These are phyloP conservation scores for Danio rerio DNA, from an alignment of 2,113 vertebrate genomes.

Conservation along the genomic window DNA sequence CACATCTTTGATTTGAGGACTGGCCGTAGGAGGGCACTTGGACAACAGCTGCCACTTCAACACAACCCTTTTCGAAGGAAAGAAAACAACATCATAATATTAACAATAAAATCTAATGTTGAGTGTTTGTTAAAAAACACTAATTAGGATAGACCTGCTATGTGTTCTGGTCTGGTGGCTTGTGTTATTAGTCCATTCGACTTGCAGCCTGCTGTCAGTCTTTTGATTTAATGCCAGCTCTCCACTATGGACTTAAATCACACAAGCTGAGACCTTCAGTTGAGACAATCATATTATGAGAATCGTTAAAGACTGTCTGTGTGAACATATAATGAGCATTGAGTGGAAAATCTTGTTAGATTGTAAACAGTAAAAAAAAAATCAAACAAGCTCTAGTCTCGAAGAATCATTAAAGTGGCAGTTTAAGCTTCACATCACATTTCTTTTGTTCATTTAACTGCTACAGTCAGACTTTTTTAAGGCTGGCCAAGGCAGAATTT, in stretches of 20 bases:
- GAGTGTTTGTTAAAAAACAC: neutral
- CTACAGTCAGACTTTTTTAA: neutral
- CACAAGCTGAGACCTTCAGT: neutral
- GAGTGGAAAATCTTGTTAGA: neutral
- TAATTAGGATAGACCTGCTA: neutral
- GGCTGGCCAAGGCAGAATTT: no score
- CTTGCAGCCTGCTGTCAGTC: neutral
- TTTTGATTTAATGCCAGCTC: neutral
- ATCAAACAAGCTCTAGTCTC: neutral
- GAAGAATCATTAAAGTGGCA: neutral
- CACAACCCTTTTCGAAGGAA: neutral
- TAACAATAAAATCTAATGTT: conserved; percentile 3
- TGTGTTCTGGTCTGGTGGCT: neutral
- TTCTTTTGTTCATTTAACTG: neutral
- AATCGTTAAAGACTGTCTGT: neutral
- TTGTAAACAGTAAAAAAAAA: neutral
- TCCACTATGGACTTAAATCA: neutral
- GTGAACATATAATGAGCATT: neutral
- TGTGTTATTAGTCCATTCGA: neutral
- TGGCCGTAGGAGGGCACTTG: neutral
- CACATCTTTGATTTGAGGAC: conserved; percentile 9
- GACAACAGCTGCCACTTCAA: neutral
- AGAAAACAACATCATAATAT: neutral
- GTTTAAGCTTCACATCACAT: neutral
- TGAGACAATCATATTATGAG: neutral